Evolutionary conservation across 2,113 vertebrate genomes (phyloP).

Genomic region (Odocoileus virginianus): DNA sequence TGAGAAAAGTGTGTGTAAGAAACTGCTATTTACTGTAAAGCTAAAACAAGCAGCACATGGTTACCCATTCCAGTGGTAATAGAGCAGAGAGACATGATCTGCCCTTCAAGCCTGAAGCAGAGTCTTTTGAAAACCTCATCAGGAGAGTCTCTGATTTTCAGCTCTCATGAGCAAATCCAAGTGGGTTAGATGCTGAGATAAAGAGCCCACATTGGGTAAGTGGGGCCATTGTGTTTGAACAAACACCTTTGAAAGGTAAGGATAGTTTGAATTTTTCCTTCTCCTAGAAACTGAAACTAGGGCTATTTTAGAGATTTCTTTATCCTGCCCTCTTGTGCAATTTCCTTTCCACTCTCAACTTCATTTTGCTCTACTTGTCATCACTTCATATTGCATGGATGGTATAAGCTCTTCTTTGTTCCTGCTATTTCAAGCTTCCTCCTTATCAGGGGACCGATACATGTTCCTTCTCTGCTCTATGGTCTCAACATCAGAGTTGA

Average conservation of each 20-base stretch:
- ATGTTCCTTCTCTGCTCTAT: slow-evolving; percentile 20
- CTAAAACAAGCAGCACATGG: neutral
- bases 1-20: neutral
- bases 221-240: slow-evolving; percentile 28
- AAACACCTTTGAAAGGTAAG: slow-evolving; percentile 35
- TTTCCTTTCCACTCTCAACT: slow-evolving; percentile 21
- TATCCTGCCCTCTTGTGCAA: neutral
- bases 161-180: neutral
- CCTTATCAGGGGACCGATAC: slow-evolving; percentile 18
- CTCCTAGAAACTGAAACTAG: slow-evolving; percentile 44
- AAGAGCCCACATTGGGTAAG: neutral
- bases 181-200: neutral
- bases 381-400: neutral
- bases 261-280: slow-evolving; percentile 2
- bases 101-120: neutral
- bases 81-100: neutral
- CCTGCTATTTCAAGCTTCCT: slow-evolving; percentile 36
- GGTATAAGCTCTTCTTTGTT: slow-evolving; percentile 40
- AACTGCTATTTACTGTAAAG: neutral
- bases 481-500: slow-evolving; percentile 5
- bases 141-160: neutral
- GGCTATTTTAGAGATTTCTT: neutral
- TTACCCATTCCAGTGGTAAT: neutral
- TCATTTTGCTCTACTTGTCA: slow-evolving; percentile 25
- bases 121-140: neutral